A percentile compares a stretch with the other conserved stretches of the same genome.
Evolutionary conservation across 2,797 vertebrate genomes (phyloP).

Genomic region (Galagoides demidoff): DNA sequence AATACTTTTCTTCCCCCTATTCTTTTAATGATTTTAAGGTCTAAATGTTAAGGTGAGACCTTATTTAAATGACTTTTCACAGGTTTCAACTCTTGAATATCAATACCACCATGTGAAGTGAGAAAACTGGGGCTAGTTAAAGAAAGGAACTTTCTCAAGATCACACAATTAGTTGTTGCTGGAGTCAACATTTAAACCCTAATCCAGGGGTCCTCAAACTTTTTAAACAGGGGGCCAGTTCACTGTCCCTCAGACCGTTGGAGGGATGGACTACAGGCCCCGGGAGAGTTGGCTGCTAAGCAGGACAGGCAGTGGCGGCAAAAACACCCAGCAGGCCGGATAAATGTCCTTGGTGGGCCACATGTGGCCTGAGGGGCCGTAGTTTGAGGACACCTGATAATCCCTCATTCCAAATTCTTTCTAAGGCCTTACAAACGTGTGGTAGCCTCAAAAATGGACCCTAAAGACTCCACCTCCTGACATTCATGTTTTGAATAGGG

Average conservation of each 20-base stretch:
- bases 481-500: background rate
- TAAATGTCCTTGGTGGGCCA: no score
- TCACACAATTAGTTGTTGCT: background rate
- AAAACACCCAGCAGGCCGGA: no score
- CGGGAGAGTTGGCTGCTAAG: no score
- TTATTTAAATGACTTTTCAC: constrained; percentile 18
- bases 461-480: background rate
- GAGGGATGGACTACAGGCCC: no score
- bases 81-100: background rate
- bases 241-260: no score
- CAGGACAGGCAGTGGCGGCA: no score
- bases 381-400: no score
- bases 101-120: background rate
- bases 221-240: no score
- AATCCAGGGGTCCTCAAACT: background rate
- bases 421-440: background rate
- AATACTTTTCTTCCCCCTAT: background rate
- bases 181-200: background rate
- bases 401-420: background rate
- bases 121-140: background rate
- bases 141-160: background rate
- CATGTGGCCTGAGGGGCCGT: no score
- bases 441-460: background rate
- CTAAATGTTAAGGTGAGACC: background rate
- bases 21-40: background rate